These are phyloP conservation scores for Listrodromus nycthemerus DNA, from an alignment of 2,888 invertebrate species.

Conservation along the genomic window DNA sequence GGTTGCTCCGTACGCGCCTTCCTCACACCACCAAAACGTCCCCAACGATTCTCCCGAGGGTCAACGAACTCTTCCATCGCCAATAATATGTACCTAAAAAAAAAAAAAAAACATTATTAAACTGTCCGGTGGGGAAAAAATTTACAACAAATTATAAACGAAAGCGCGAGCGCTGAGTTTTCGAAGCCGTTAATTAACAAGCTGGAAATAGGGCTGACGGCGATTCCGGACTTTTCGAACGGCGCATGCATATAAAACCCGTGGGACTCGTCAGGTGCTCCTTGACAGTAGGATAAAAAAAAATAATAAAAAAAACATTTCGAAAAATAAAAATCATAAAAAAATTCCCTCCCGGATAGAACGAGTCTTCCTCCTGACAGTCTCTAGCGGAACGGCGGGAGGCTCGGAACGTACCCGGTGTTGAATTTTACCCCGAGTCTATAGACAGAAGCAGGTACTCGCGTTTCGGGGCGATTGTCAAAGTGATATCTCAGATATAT, in stretches of 20 bases:
- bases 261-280: conserved; percentile 9
- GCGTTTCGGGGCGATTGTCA: conserved; percentile 6
- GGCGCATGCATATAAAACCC: conserved; percentile 14
- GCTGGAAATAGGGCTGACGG: conserved; percentile 23
- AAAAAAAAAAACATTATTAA: conserved; percentile 2
- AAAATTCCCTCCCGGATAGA: neutral
- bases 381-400: neutral
- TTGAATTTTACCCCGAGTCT: neutral
- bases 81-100: conserved; percentile 30
- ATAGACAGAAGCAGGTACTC: conserved; percentile 4
- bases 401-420: neutral
- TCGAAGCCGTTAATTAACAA: conserved; percentile 39
- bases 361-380: neutral
- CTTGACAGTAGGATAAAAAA: conserved; percentile 27
- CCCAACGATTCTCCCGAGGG: neutral
- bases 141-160: neutral
- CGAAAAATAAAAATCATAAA: neutral
- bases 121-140: neutral
- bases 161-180: neutral
- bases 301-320: neutral
- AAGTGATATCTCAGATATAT: conserved; percentile 1
- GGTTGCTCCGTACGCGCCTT: neutral
- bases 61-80: conserved; percentile 35
- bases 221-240: conserved; percentile 3
- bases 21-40: neutral